Evolutionary conservation across 2,888 invertebrate genomes (phyloP).

Genomic region (Mimas tiliae): DNA sequence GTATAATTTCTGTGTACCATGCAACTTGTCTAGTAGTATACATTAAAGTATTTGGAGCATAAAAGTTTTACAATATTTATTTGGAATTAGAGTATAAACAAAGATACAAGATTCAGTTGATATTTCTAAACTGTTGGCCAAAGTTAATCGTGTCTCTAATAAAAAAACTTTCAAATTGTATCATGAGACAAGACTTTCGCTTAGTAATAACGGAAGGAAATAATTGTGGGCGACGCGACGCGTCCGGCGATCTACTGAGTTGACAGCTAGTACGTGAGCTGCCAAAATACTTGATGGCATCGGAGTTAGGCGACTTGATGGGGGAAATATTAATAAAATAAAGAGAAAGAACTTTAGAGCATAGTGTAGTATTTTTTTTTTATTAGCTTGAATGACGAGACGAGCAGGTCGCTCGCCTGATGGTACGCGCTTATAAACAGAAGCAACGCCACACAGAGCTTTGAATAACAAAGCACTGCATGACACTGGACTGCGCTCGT

Average conservation of each 20-base stretch:
- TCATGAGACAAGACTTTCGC: background rate
- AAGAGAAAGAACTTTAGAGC: background rate
- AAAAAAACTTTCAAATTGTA: background rate
- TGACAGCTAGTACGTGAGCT: conserved; percentile 11
- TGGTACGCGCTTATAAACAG: too few relatives aligned
- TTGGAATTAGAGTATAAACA: too few relatives aligned
- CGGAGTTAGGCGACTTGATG: background rate
- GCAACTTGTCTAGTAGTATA: too few relatives aligned
- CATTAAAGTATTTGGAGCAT: too few relatives aligned
- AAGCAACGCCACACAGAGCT: too few relatives aligned
- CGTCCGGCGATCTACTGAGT: conserved; percentile 4
- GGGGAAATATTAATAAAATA: background rate
- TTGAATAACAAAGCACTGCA: too few relatives aligned
- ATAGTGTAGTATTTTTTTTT: too few relatives aligned
- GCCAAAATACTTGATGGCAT: background rate
- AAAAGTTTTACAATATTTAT: too few relatives aligned
- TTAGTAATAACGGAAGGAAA: background rate
- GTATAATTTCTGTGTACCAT: too few relatives aligned
- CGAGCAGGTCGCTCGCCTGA: too few relatives aligned
- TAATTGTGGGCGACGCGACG: background rate
- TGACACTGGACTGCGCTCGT: too few relatives aligned
- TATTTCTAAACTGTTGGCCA: background rate
- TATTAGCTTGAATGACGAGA: too few relatives aligned
- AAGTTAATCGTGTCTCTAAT: background rate
- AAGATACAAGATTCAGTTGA: background rate